phyloP scores from a whole-genome alignment of 1,140 invertebrate species.

The Drosophila takahashii region DNA sequence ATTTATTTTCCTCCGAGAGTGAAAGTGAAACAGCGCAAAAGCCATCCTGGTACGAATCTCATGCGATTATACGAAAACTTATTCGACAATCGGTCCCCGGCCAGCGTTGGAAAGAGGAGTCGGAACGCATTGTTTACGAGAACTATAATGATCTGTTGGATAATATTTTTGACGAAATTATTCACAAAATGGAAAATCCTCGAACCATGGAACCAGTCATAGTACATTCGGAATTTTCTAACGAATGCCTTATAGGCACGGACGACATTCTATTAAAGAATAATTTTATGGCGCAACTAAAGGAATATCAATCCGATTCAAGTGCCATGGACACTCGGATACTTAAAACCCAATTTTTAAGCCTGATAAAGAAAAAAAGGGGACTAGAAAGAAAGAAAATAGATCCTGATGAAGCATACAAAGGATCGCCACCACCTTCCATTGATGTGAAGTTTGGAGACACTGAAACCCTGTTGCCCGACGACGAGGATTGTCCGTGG shows the following conservation, averaged over 20 bases:
- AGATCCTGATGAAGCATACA: background rate
- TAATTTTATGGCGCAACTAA: fast-evolving
- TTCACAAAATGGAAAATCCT: background rate
- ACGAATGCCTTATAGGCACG: background rate
- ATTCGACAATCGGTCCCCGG: slow-evolving; percentile 67
- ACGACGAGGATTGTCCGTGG: background rate
- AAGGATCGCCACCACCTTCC: background rate
- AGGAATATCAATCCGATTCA: background rate
- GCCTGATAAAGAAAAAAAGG: slow-evolving; percentile 5
- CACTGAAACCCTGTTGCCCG: too few species aligned
- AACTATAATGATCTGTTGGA: slow-evolving; percentile 53
- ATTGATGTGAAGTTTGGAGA: background rate
- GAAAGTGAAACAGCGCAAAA: slow-evolving; percentile 35
- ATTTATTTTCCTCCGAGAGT: slow-evolving; percentile 58
- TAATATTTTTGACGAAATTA: slow-evolving; percentile 46
- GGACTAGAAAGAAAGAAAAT: fast-evolving
- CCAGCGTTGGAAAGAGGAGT: slow-evolving; percentile 64
- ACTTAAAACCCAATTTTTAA: background rate
- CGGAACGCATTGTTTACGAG: slow-evolving; percentile 54
- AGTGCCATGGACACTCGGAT: background rate
- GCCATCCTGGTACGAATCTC: slow-evolving; percentile 33
- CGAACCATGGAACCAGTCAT: background rate
- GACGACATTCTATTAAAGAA: too few species aligned
- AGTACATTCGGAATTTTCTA: background rate
- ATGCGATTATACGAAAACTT: slow-evolving; percentile 60